Conservation (phyloP, 1,140 invertebrate genomes). For the Lamellibrachia luymesi region DNA sequence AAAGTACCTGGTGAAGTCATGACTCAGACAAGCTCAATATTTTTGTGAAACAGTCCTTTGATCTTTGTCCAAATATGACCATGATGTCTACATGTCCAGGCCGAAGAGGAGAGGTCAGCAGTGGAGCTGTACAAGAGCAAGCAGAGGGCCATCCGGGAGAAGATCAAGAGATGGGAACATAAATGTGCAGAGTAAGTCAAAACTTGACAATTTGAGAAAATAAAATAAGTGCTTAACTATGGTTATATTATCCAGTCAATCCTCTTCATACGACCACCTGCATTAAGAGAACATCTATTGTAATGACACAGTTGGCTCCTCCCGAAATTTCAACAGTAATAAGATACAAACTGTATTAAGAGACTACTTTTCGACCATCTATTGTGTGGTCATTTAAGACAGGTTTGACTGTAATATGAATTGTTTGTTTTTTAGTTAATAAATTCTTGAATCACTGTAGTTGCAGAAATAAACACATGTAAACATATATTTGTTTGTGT, state of each 20-base stretch:
- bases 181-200: constrained; percentile 46
- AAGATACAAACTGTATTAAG: no score
- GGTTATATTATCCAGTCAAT: no score
- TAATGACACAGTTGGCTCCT: no score
- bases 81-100: neutral
- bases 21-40: neutral
- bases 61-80: neutral
- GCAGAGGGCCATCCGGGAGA: constrained; percentile 38
- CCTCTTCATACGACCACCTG: no score
- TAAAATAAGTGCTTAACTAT: neutral
- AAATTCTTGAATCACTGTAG: no score
- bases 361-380: no score
- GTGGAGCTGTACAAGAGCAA: constrained; percentile 32
- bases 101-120: constrained; percentile 33
- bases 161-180: constrained; percentile 45
- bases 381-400: no score
- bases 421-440: no score
- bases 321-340: no score
- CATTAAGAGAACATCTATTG: no score
- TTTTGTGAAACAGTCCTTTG: neutral
- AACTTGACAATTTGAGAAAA: neutral
- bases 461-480: neutral
- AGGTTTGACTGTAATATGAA: no score
- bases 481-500: neutral
- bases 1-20: neutral